Evolutionary conservation across 2,888 invertebrate species (phyloP).

Genomic region (Parnassius smintheus): DNA sequence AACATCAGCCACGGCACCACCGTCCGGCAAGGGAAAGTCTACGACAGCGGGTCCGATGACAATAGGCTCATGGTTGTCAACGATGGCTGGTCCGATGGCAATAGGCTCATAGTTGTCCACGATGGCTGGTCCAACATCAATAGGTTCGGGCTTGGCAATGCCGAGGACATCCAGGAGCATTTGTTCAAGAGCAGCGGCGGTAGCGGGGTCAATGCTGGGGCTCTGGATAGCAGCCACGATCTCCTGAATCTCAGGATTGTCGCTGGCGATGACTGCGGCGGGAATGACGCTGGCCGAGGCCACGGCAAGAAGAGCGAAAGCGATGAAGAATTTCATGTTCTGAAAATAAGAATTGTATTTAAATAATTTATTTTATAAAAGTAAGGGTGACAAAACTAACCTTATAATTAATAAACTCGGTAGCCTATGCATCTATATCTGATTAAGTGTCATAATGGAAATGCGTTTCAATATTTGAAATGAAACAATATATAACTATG

Average conservation of each 20-base stretch:
- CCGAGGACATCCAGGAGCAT: conserved; percentile 37
- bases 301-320: conserved; percentile 19
- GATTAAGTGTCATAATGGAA: too few relatives aligned
- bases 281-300: conserved; percentile 27
- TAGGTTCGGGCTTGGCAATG: conserved; percentile 18
- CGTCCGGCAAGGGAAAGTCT: neutral
- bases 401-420: too few relatives aligned
- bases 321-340: conserved; percentile 5
- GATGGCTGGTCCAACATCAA: conserved; percentile 9
- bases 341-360: neutral
- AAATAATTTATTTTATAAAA: neutral
- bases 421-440: too few relatives aligned
- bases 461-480: too few relatives aligned
- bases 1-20: too few relatives aligned
- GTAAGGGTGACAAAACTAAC: too few relatives aligned
- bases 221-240: conserved; percentile 42
- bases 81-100: conserved; percentile 12
- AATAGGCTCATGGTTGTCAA: conserved; percentile 7
- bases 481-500: too few relatives aligned
- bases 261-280: conserved; percentile 39
- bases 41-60: conserved; percentile 1
- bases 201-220: conserved; percentile 44
- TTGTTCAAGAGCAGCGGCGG: conserved; percentile 40
- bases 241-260: conserved; percentile 39
- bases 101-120: conserved; percentile 18